Conservation (phyloP, 2,797 vertebrate species). For the Ciconia nigra region DNA sequence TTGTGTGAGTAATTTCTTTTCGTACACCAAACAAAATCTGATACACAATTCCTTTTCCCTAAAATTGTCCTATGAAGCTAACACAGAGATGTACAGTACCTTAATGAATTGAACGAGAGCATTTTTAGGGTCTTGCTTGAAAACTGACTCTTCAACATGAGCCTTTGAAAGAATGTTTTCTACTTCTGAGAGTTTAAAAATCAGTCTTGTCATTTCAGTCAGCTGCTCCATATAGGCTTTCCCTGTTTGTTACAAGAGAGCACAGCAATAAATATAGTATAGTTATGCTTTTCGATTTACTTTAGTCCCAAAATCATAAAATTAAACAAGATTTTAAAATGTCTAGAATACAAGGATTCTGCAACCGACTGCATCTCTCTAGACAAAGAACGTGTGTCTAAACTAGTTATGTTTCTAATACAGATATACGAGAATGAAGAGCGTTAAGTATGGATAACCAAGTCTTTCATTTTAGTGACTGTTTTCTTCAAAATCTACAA, state of each 20-base stretch:
- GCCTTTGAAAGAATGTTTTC: conserved; percentile 82
- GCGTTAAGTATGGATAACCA: not conserved
- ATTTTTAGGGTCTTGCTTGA: conserved; percentile 78
- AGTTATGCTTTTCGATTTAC: not conserved
- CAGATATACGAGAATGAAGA: not conserved
- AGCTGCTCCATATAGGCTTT: conserved; percentile 85
- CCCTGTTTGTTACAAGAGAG: conserved; percentile 72
- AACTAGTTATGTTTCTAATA: not conserved
- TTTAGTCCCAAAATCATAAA: not conserved
- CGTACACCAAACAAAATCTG: not conserved
- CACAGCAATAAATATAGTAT: not conserved
- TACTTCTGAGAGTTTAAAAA: conserved; percentile 90
- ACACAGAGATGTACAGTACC: conserved; percentile 75
- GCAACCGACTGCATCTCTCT: not conserved
- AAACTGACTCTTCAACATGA: conserved; percentile 68
- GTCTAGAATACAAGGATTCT: not conserved
- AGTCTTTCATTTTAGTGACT: not conserved
- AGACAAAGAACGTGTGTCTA: not conserved
- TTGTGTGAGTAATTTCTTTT: not conserved
- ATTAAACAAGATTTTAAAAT: not conserved
- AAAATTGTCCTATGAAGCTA: not conserved
- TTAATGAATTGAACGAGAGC: conserved; percentile 88
- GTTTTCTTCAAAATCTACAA: not conserved
- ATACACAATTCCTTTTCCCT: not conserved
- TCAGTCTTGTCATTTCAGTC: conserved; percentile 87